phyloP scores from a whole-genome alignment of 2,888 invertebrate species.

The Xiphydria camelus region DNA sequence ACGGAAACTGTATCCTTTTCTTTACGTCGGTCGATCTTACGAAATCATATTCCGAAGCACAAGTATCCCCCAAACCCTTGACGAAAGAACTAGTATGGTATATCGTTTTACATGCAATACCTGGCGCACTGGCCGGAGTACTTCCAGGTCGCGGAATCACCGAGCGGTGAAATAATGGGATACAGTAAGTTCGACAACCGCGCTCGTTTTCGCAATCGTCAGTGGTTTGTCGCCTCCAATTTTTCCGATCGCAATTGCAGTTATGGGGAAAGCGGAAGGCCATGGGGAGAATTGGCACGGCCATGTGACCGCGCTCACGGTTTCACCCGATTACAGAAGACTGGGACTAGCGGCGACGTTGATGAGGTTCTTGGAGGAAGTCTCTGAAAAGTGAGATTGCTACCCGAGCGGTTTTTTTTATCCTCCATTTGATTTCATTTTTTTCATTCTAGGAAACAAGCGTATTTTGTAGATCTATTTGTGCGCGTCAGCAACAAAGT shows the following conservation, averaged over 20 bases:
- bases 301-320: constrained; percentile 96
- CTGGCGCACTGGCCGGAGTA: constrained; percentile 98
- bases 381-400: constrained; percentile 94
- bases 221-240: too few species aligned
- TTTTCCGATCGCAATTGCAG: constrained; percentile 61
- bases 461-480: constrained; percentile 97
- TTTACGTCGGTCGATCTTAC: constrained; percentile 9
- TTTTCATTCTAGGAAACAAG: constrained; percentile 76
- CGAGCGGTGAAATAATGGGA: constrained; percentile 96
- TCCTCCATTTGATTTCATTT: neutral
- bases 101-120: constrained; percentile 97
- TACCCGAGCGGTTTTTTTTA: too few species aligned
- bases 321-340: constrained; percentile 91
- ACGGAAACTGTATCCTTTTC: constrained; percentile 83
- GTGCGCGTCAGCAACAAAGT: constrained; percentile 97
- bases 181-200: constrained; percentile 77
- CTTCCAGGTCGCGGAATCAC: constrained; percentile 95
- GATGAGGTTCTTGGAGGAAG: constrained; percentile 93
- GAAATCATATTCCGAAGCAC: too few species aligned
- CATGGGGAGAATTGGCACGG: constrained; percentile 97
- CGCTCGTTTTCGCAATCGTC: constrained; percentile 14
- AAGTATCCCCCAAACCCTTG: too few species aligned
- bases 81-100: constrained; percentile 67
- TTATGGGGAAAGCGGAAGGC: constrained; percentile 99
- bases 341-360: constrained; percentile 89